Conservation (phyloP, 1,140 invertebrate species). For the Drosophila nasuta region DNA sequence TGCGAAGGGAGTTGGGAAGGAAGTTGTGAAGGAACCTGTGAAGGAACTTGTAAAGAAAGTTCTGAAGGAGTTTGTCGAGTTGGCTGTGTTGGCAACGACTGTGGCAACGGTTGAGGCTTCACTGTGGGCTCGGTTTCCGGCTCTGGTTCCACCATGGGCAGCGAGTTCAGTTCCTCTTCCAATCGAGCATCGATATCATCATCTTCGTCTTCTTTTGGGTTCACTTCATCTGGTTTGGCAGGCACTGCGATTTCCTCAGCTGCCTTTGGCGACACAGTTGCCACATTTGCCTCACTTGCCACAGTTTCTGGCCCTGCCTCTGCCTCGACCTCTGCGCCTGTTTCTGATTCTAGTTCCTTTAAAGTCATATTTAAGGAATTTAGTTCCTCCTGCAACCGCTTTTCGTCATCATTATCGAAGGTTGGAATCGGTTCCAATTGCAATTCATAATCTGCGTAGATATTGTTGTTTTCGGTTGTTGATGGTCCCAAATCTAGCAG, state of each 20-base stretch:
- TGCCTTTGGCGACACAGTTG: background rate
- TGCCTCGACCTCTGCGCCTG: no score
- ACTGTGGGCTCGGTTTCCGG: background rate
- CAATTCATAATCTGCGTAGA: background rate
- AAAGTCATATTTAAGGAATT: background rate
- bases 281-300: background rate
- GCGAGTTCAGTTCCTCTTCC: conserved; percentile 50
- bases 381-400: background rate
- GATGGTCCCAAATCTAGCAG: background rate
- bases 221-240: background rate
- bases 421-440: background rate
- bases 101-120: background rate
- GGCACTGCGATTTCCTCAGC: background rate
- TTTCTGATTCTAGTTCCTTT: no score
- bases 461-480: background rate
- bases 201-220: conserved; percentile 10
- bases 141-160: conserved; percentile 51
- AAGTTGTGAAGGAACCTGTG: no score
- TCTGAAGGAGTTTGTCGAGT: background rate
- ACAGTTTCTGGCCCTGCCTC: no score
- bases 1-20: no score
- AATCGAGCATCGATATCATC: conserved; percentile 54
- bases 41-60: no score
- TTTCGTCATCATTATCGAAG: background rate
- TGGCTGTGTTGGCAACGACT: background rate